These are phyloP conservation scores for Bruchidius siliquastri DNA, from an alignment of 2,888 invertebrate genomes.

Conservation along the genomic window DNA sequence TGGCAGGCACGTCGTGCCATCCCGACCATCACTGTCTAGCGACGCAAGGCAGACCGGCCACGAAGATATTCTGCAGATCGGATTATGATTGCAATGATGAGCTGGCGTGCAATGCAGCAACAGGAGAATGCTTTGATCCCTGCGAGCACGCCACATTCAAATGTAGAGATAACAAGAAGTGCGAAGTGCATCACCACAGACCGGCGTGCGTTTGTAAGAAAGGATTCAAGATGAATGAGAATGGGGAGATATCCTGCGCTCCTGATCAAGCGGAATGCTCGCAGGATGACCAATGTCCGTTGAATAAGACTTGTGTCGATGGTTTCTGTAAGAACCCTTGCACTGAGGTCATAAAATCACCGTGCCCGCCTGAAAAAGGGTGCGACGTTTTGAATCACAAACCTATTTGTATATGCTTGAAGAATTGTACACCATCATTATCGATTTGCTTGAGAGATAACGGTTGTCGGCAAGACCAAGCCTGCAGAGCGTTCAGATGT, in stretches of 20 bases:
- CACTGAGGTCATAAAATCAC: constrained; percentile 56
- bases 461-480: constrained; percentile 79
- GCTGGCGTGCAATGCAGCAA: constrained; percentile 65
- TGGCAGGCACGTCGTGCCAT: constrained; percentile 72
- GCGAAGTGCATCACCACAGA: constrained; percentile 79
- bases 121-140: constrained; percentile 75
- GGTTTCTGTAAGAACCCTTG: constrained; percentile 86
- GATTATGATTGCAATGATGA: constrained; percentile 71
- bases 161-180: constrained; percentile 79
- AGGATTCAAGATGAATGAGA: constrained; percentile 82
- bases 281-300: constrained; percentile 77
- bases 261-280: constrained; percentile 74
- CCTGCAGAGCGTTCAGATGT: constrained; percentile 85
- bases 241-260: constrained; percentile 81
- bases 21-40: constrained; percentile 75
- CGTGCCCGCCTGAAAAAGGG: constrained; percentile 77
- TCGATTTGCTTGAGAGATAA: constrained; percentile 86
- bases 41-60: constrained; percentile 56
- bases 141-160: constrained; percentile 64
- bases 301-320: constrained; percentile 78
- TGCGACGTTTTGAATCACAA: constrained; percentile 86
- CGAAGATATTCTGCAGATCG: constrained; percentile 57
- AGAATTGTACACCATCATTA: constrained; percentile 79
- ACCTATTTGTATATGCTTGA: constrained; percentile 80
- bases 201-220: constrained; percentile 86